Conservation (phyloP, 2,113 vertebrate species). For the Oreotrochilus melanogaster region DNA sequence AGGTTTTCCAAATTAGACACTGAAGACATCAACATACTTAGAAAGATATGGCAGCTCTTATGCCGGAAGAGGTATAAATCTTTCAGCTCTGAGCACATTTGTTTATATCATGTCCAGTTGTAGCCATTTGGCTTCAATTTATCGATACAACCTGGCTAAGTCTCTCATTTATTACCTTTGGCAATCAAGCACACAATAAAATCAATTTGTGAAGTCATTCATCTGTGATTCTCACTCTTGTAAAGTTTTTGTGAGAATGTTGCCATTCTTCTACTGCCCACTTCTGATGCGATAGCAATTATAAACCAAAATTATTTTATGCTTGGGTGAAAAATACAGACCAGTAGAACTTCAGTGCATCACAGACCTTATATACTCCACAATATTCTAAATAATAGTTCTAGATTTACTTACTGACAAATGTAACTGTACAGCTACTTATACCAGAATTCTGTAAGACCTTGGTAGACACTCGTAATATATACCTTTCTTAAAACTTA, state of each 20-base stretch:
- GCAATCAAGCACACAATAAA: slow-evolving; percentile 44
- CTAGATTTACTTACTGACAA: background rate
- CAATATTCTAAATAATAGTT: background rate
- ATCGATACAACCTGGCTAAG: background rate
- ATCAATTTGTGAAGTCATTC: slow-evolving; percentile 20
- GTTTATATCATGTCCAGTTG: slow-evolving; percentile 8
- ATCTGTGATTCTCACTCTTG: background rate
- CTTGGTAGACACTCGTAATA: background rate
- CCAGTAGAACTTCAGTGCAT: background rate
- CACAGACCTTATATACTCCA: background rate
- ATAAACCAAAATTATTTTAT: background rate
- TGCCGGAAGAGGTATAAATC: slow-evolving; percentile 4
- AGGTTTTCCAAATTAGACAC: background rate
- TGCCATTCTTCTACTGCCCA: background rate
- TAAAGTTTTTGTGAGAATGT: background rate
- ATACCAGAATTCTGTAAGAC: background rate
- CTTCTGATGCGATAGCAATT: background rate
- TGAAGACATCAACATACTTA: background rate
- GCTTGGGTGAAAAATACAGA: background rate
- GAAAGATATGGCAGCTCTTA: slow-evolving; percentile 5
- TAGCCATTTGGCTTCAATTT: slow-evolving; percentile 38
- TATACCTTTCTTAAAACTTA: background rate
- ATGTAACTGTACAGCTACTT: background rate
- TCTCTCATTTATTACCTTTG: slow-evolving; percentile 43
- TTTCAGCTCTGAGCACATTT: background rate